Conservation (phyloP, 2,797 vertebrate genomes). For the Sparidentex hasta region DNA sequence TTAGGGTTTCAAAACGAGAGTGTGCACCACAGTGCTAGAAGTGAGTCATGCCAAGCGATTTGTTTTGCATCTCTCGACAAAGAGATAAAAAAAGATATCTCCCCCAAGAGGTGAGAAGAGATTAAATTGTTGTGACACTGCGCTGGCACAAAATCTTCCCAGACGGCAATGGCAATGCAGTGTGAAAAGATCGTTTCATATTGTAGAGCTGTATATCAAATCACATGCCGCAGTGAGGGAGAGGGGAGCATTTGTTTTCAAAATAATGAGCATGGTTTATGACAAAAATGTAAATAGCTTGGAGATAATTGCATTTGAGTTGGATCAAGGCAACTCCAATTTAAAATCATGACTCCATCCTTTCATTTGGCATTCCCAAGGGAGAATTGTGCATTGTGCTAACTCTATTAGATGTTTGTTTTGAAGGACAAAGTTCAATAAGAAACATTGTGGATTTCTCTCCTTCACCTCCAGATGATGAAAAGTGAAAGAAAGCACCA, state of each 20-base stretch:
- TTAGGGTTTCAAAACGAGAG: slow-evolving; percentile 59
- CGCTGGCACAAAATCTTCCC: slow-evolving; percentile 76
- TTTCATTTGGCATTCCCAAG: slow-evolving; percentile 71
- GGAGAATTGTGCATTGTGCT: slow-evolving; percentile 59
- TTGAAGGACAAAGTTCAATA: slow-evolving; percentile 72
- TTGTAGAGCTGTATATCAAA: slow-evolving; percentile 79
- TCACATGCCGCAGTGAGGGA: slow-evolving; percentile 70
- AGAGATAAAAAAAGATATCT: slow-evolving; percentile 76
- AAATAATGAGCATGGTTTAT: slow-evolving; percentile 81
- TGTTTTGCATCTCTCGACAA: slow-evolving; percentile 80
- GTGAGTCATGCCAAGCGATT: slow-evolving; percentile 75
- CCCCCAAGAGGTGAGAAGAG: slow-evolving; percentile 78
- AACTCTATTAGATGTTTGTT: slow-evolving; percentile 66
- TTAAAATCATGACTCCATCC: slow-evolving; percentile 76
- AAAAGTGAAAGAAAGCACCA: slow-evolving; percentile 2
- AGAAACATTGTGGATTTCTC: slow-evolving; percentile 40
- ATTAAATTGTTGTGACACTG: slow-evolving; percentile 84
- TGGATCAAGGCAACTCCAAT: slow-evolving; percentile 80
- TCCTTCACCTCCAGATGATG: slow-evolving; percentile 21
- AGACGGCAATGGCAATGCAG: slow-evolving; percentile 72
- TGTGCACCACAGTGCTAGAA: slow-evolving; percentile 49
- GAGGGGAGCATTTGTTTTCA: slow-evolving; percentile 75
- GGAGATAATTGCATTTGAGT: slow-evolving; percentile 82
- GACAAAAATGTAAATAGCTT: slow-evolving; percentile 84
- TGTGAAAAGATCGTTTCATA: slow-evolving; percentile 81